phyloP scores from a whole-genome alignment of 1,140 invertebrate species.

The Aphis gossypii region DNA sequence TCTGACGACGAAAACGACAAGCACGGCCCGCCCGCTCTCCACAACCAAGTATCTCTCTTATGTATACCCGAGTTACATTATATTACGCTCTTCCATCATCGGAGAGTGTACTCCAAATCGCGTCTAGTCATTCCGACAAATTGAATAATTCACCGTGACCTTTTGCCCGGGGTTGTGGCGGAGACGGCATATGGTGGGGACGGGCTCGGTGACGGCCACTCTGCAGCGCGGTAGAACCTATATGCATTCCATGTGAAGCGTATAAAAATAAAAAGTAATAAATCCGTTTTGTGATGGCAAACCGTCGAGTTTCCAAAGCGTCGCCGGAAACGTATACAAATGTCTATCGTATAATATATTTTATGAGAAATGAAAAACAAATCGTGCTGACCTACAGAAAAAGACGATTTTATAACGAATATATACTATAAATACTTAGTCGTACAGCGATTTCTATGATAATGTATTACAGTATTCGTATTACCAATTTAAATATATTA shows the following conservation, averaged over 20 bases:
- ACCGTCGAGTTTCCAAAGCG: neutral
- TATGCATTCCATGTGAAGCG: neutral
- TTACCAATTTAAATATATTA: no score
- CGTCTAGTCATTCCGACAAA: slow-evolving; percentile 39
- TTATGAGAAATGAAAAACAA: slow-evolving; percentile 7
- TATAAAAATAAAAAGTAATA: slow-evolving; percentile 16
- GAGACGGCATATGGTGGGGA: no score
- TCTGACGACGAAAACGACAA: neutral
- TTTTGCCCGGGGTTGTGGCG: neutral
- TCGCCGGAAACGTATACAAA: slow-evolving; percentile 5
- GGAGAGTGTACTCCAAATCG: neutral
- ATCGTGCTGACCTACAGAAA: neutral
- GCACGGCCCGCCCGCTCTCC: no score
- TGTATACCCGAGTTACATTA: neutral
- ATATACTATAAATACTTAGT: neutral
- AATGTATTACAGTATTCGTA: neutral
- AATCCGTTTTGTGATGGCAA: slow-evolving; percentile 11
- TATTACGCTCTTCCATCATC: neutral
- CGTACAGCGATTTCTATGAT: neutral
- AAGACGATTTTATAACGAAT: neutral
- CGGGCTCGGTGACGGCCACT: neutral
- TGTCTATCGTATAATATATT: neutral
- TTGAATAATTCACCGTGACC: slow-evolving; percentile 29
- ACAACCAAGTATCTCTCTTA: neutral
- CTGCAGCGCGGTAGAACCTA: neutral